Conservation (phyloP, 2,113 vertebrate species). For the Balaenoptera acutorostrata region DNA sequence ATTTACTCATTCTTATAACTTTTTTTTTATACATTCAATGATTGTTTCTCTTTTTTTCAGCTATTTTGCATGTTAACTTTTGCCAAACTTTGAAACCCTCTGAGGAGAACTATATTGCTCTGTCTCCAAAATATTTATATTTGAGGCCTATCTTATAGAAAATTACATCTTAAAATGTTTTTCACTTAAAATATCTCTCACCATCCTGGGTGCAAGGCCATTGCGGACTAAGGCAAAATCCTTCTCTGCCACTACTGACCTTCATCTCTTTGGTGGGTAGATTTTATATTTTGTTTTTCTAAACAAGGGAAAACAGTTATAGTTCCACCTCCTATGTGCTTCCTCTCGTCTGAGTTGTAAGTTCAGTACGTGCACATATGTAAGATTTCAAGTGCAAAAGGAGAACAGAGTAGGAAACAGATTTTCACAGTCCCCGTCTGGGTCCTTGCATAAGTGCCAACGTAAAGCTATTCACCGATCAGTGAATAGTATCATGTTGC, state of each 20-base stretch:
- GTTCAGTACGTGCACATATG: slow-evolving; percentile 64
- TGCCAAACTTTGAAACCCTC: slow-evolving; percentile 47
- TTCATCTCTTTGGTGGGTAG: slow-evolving; percentile 15
- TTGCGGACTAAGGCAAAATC: not conserved
- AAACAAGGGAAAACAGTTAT: slow-evolving; percentile 69
- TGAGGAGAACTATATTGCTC: slow-evolving; percentile 18
- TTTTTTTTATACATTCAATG: not conserved
- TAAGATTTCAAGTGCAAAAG: slow-evolving; percentile 67
- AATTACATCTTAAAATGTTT: not conserved
- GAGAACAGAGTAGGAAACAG: slow-evolving; percentile 67
- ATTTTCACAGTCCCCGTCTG: slow-evolving; percentile 65
- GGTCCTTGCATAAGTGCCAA: slow-evolving; percentile 55
- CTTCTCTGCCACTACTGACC: not conserved
- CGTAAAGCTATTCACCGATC: slow-evolving; percentile 34
- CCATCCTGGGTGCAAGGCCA: not conserved
- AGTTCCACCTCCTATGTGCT: slow-evolving; percentile 46
- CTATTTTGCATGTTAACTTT: slow-evolving; percentile 34
- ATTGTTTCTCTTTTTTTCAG: not conserved
- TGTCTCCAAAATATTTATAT: slow-evolving; percentile 51
- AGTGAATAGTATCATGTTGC: slow-evolving; percentile 36
- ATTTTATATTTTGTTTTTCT: slow-evolving; percentile 58
- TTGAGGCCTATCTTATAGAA: not conserved
- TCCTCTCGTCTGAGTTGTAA: slow-evolving; percentile 36
- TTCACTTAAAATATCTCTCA: not conserved
- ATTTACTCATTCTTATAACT: slow-evolving; percentile 4